Conservation (phyloP, 2,888 invertebrate genomes). For the Athalia circularis region DNA sequence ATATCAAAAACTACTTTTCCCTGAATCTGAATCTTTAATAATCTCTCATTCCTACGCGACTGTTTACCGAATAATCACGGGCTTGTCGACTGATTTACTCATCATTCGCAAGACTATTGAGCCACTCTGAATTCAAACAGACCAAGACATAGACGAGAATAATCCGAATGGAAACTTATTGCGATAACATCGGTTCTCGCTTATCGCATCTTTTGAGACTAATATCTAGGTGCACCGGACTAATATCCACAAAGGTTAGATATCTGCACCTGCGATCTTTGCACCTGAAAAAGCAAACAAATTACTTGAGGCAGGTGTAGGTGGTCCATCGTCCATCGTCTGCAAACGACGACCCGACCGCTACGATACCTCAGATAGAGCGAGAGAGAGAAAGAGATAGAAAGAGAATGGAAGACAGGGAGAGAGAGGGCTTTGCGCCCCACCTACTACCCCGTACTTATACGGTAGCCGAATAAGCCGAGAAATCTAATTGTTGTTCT, state of each 20-base stretch:
- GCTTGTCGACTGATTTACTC: background rate
- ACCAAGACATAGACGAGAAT: background rate
- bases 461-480: conserved; percentile 70
- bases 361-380: conserved; percentile 65
- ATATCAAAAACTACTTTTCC: conserved; percentile 71
- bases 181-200: conserved; percentile 21
- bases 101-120: background rate
- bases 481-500: conserved; percentile 72
- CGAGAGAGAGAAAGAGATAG: conserved; percentile 54
- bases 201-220: conserved; percentile 39
- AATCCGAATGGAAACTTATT: background rate
- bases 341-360: conserved; percentile 35
- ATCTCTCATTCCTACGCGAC: too few species aligned
- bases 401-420: conserved; percentile 28
- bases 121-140: background rate
- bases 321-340: conserved; percentile 61
- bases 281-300: conserved; percentile 54
- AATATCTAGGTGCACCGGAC: conserved; percentile 33
- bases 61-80: background rate
- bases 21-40: conserved; percentile 63
- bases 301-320: conserved; percentile 70
- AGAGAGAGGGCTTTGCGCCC: conserved; percentile 51
- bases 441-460: conserved; percentile 60
- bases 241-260: conserved; percentile 41
- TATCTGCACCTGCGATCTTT: conserved; percentile 45